Evolutionary conservation across 2,888 invertebrate species (phyloP), one percentile per base, ranked within the genome.

Genomic region (Microchrysa polita): DNA sequence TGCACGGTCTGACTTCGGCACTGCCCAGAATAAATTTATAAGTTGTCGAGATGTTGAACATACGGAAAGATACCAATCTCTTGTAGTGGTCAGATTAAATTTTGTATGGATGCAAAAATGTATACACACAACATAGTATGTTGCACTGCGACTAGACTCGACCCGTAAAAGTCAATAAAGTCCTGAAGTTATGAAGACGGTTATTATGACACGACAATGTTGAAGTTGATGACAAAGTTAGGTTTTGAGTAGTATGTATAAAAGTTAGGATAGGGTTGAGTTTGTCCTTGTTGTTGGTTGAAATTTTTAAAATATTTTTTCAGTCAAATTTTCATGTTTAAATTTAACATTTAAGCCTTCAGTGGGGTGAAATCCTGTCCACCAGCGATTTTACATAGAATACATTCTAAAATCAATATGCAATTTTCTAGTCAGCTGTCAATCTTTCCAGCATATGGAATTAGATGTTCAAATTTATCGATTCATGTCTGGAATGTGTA

Each of bases 1-100:
- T 48, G 12, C 16, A n/a, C 48, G 12, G 48, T 2, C 48, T 48
- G 18, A 14, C 22, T 59, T 14, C 59, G 9, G 23, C 59, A 10
- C 59, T n/a, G 14, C 23, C 12, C 23, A 59, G 27, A n/a, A 23
- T 59, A 27, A 59, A 59, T 59, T 59, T 59, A 59, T 59, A 23
- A n/a, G 27, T 27, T 23, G 27, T 59, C 27, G 22, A 48, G 27
- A 22, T 23, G 27, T 14, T 59, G 59, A 27, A 59, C 59, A 59
- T 7, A n/a, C n/a, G n/a, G 27, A 34, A 34, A 59, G 59, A 59
- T 23, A 27, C 59, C n/a, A 20, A 59, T 59, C 59, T 34, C 27
- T 34, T n/a, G n/a, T n/a, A 48, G 48, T 48, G 48, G 27, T 48
- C 48, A n/a, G 48, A n/a, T 48, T n/a, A n/a, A n/a, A 48, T 4